A percentile compares a stretch with the other conserved stretches of the same genome.
phyloP scores from a whole-genome alignment of 2,888 invertebrate genomes.

The Podotricha telesiphe region DNA sequence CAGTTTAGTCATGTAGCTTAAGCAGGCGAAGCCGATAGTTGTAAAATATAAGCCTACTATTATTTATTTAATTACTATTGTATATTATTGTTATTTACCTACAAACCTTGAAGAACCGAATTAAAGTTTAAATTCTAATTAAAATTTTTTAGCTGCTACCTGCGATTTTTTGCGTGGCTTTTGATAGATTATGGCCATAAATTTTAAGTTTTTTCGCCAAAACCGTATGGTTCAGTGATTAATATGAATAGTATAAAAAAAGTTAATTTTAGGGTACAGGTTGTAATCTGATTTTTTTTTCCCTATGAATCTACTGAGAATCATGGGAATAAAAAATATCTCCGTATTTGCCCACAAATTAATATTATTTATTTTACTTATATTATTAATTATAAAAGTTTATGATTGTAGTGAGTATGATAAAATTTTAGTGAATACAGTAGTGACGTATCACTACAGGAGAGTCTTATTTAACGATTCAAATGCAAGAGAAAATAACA shows the following conservation, averaged over 20 bases:
- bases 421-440: too few species aligned
- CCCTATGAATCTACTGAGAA: background rate
- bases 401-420: too few species aligned
- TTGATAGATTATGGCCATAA: slow-evolving; percentile 11
- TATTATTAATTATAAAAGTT: too few species aligned
- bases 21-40: too few species aligned
- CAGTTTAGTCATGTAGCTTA: too few species aligned
- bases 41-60: too few species aligned
- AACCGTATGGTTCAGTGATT: slow-evolving; percentile 22
- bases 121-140: slow-evolving; percentile 7
- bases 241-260: slow-evolving; percentile 10
- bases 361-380: too few species aligned
- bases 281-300: slow-evolving; percentile 8
- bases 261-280: slow-evolving; percentile 1
- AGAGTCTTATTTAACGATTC: too few species aligned
- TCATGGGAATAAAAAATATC: background rate
- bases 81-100: background rate
- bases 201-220: slow-evolving; percentile 19
- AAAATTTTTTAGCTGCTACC: slow-evolving; percentile 12
- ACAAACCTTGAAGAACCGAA: background rate
- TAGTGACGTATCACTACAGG: too few species aligned
- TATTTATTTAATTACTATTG: slow-evolving; percentile 7
- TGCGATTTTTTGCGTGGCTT: slow-evolving; percentile 9
- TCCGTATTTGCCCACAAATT: too few species aligned
- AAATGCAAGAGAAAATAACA: too few species aligned